Evolutionary conservation across 1,140 invertebrate genomes (phyloP), one percentile per base, ranked within the genome.

Genomic region (Galleria mellonella): DNA sequence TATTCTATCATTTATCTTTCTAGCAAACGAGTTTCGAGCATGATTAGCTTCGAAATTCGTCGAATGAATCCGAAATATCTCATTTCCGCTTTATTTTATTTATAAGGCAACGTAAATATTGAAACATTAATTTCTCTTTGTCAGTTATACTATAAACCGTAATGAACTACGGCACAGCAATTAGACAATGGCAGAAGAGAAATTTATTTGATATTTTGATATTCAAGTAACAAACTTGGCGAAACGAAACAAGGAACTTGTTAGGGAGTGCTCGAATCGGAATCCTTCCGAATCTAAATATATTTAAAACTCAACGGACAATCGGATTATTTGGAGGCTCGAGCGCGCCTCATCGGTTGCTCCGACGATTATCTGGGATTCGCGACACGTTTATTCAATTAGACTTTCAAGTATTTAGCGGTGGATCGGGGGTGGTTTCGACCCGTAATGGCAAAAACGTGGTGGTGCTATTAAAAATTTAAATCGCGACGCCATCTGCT

Each of bases 301-400:
- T 59, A 62, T 58, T 66, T 55, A 55, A 63, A 59, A 54, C 23
- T 39, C 14, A n/a, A n/a, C n/a, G 42, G 43, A 51, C 51, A 55
- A 51, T 62, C 55, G 42, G 51, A 51, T 55, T 43, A 30, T 23
- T 3, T 6, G 17, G 17, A 23, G 17, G 17, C 17, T 23, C 27
- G 17, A 37, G 31, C 29, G 38, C 44, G 41, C 36, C 35, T 49
- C 58, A 54, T 57, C 53, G 40, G 47, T 27, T 11, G 35, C 35
- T 41, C 36, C 55, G 6, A 23, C 17, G 60, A 64, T 64, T 58
- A 57, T 60, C 54, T 38, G 54, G 49, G 17, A 56, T 58, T 66
- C 58, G 28, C 58, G 47, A 68, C 64, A 68, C 64, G 64, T 62
- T 64, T 68, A 64, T 68, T 56, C 64, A 68, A 68, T 68, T 68